Conservation (phyloP, 2,113 vertebrate species). For the Tenebrosternarchus preto region DNA sequence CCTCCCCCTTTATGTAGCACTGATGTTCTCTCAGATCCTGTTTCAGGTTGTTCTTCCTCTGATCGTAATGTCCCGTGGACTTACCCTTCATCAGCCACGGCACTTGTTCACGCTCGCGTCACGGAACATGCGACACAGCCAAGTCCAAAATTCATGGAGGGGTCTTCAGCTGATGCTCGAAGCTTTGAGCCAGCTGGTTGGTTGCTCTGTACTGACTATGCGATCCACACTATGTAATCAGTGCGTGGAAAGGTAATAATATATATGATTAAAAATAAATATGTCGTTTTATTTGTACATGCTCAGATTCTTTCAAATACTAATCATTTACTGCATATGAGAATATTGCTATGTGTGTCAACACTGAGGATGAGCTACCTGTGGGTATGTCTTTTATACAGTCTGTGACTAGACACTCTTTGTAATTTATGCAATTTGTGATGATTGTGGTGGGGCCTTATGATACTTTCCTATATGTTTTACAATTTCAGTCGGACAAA, state of each 20-base stretch:
- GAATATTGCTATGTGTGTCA: not conserved
- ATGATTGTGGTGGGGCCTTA: not conserved
- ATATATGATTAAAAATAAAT: too few relatives aligned
- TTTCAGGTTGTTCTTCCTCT: constrained; percentile 53
- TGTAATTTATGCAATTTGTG: not conserved
- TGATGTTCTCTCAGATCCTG: constrained; percentile 60
- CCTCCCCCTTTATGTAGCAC: constrained; percentile 1
- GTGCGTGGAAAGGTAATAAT: too few relatives aligned
- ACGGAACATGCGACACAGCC: not conserved
- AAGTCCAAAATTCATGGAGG: not conserved
- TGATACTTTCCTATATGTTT: not conserved
- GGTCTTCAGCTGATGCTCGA: too few relatives aligned
- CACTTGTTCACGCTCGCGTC: constrained; percentile 9
- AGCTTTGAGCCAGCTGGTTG: too few relatives aligned
- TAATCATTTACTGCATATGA: too few relatives aligned
- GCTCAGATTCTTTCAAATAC: not conserved
- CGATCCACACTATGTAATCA: too few relatives aligned
- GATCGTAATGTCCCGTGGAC: constrained; percentile 40
- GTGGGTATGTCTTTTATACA: not conserved
- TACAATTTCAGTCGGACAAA: too few relatives aligned
- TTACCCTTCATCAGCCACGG: constrained; percentile 49
- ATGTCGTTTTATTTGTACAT: too few relatives aligned
- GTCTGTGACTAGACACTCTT: not conserved
- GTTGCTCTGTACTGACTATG: too few relatives aligned
- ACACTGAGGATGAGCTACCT: not conserved